Evolutionary conservation across 2,797 vertebrate species (phyloP).

Genomic region (Siniperca scherzeri): DNA sequence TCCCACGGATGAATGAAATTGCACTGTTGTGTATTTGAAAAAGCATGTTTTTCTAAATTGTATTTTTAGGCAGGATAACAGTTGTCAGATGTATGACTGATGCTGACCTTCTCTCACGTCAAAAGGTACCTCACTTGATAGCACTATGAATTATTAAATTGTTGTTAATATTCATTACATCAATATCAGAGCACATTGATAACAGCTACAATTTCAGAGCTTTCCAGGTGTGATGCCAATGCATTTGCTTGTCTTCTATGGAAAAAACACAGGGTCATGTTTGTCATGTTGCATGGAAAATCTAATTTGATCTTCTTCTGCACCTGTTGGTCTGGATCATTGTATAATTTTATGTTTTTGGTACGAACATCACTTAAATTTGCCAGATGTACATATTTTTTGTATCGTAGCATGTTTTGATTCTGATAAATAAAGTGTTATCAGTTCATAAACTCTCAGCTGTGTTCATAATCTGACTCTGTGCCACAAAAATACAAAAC

Average conservation of each 20-base stretch:
- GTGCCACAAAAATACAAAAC: background rate
- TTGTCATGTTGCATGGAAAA: slow-evolving; percentile 7
- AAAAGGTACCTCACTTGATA: slow-evolving; percentile 65
- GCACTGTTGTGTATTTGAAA: background rate
- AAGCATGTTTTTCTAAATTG: background rate
- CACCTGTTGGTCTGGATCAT: slow-evolving; percentile 26
- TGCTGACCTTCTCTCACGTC: slow-evolving; percentile 38
- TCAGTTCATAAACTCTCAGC: slow-evolving; percentile 39
- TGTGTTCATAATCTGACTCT: background rate
- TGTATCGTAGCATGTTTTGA: slow-evolving; percentile 78
- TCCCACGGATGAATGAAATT: slow-evolving; percentile 35
- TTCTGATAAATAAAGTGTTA: slow-evolving; percentile 69
- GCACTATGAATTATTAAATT: slow-evolving; percentile 59
- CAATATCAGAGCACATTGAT: slow-evolving; percentile 46
- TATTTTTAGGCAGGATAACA: background rate
- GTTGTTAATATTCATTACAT: slow-evolving; percentile 73
- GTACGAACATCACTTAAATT: slow-evolving; percentile 63
- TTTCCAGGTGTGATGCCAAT: slow-evolving; percentile 62
- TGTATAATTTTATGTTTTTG: slow-evolving; percentile 66
- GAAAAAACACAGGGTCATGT: slow-evolving; percentile 6
- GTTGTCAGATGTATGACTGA: slow-evolving; percentile 27
- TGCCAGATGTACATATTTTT: slow-evolving; percentile 82
- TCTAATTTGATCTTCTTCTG: background rate
- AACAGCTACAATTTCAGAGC: slow-evolving; percentile 41
- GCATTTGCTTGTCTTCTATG: slow-evolving; percentile 45